phyloP scores from a whole-genome alignment of 2,113 vertebrate species.

The Campylomormyrus numenius region DNA sequence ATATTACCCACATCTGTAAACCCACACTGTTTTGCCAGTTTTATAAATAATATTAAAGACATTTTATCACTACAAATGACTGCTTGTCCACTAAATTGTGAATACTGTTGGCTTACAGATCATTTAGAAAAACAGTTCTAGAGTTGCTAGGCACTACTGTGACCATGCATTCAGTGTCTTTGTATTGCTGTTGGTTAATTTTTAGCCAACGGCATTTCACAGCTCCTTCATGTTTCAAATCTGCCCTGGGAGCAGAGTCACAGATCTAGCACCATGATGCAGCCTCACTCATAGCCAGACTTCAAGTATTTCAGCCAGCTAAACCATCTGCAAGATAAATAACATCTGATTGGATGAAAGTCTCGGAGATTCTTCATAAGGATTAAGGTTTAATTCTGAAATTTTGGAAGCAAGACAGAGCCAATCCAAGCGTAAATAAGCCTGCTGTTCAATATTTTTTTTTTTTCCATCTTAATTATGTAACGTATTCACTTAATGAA shows the following conservation, averaged over 20 bases:
- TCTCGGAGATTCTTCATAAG: slow-evolving; percentile 46
- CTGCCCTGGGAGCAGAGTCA: neutral
- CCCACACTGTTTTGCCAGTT: neutral
- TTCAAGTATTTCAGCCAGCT: slow-evolving; percentile 23
- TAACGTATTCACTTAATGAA: neutral
- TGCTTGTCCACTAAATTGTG: neutral
- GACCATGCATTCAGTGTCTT: neutral
- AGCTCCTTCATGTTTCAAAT: neutral
- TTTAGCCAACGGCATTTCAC: neutral
- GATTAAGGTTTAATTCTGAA: slow-evolving; percentile 39
- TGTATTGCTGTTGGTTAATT: neutral
- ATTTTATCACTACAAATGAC: neutral
- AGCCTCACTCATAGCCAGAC: neutral
- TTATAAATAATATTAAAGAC: neutral
- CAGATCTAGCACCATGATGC: slow-evolving; percentile 22
- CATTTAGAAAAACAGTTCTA: neutral
- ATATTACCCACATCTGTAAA: neutral
- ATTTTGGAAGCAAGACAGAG: slow-evolving; percentile 15
- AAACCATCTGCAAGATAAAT: slow-evolving; percentile 43
- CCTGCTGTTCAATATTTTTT: neutral
- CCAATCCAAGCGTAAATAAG: neutral
- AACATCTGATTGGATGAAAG: slow-evolving; percentile 36
- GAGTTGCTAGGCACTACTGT: neutral
- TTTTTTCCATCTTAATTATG: neutral
- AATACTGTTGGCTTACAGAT: neutral